Evolutionary conservation across 2,113 vertebrate genomes (phyloP), one percentile per base, ranked within the genome.

Genomic region (Strix aluco): DNA sequence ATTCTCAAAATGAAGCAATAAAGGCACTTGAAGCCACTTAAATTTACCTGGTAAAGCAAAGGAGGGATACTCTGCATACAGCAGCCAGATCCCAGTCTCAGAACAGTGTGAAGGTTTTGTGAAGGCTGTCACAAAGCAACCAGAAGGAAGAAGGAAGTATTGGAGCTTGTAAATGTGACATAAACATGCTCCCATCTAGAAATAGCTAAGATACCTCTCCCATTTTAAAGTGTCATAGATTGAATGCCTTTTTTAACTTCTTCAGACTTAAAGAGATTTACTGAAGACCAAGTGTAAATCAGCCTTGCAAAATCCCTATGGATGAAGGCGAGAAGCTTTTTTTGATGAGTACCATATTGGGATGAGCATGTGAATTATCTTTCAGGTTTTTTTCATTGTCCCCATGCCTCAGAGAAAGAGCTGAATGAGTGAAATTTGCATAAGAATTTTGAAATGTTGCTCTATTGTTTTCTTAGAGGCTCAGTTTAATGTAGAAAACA

Each of bases 401-500:
- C 27, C 27, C 57, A 87, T 61, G 77, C 42, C 57, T 94, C 73
- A 75, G 38, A 94, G 77, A 75, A 95, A 67, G 54, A 84, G 69
- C 57, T 92, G 88, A 95, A 86, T 65, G 75, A 81, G 38, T 67
- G 36, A 94, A 81, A 96, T 92, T 94, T 92, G 72, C 90, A 57
- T 81, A 69, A 91, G 65, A 92, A 91, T 95, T 91, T 91, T 91
- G 70, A 91, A 90, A 84, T 86, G 55, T 81, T 93, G 71, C 75
- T 75, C 38, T 81, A 30, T 75, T 96, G 80, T 91, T 96, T 96
- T 95, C 86, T 92, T 91, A 95, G 65, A 96, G 61, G 36, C 80
- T 93, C 65, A n/a, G 36, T 84, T 88, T 92, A 92, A 94, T 75
- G 69, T 44, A 54, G 40, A 91, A 88, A 95, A 91, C 94, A 97